Percentiles rank a stretch among this genome's conserved stretches.
Conservation (phyloP, 2,797 vertebrate genomes). For the Dermochelys coriacea region DNA sequence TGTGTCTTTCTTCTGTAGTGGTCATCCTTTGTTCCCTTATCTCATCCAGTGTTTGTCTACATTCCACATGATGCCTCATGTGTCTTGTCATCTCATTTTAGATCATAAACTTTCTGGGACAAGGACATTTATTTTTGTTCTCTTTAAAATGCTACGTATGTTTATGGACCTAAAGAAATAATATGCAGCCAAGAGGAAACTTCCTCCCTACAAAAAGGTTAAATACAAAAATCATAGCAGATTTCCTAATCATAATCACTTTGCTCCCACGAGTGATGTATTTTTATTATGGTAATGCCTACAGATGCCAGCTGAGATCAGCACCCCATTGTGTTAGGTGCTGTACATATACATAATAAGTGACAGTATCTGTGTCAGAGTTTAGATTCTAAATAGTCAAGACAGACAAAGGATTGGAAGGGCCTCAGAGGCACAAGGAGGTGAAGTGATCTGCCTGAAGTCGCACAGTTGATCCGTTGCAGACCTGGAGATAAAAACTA, state of each 20-base stretch:
- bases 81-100: slow-evolving; percentile 8
- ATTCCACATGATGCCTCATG: neutral
- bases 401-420: neutral
- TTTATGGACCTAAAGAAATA: slow-evolving; percentile 1
- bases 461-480: neutral
- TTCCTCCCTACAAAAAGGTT: neutral
- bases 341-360: neutral
- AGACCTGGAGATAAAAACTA: neutral
- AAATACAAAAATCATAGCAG: neutral
- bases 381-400: neutral
- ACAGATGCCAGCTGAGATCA: neutral
- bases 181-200: neutral
- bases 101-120: neutral
- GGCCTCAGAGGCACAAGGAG: neutral
- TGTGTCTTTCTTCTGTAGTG: neutral
- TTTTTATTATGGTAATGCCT: neutral
- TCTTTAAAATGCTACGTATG: neutral
- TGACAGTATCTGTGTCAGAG: neutral
- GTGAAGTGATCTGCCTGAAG: neutral
- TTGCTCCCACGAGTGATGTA: neutral
- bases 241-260: neutral
- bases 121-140: neutral
- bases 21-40: neutral
- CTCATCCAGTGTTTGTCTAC: neutral
- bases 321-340: neutral